A percentile compares a stretch with the other conserved stretches of the same genome.
Conservation (phyloP, 2,888 invertebrate genomes). For the Portevinia maculata region DNA sequence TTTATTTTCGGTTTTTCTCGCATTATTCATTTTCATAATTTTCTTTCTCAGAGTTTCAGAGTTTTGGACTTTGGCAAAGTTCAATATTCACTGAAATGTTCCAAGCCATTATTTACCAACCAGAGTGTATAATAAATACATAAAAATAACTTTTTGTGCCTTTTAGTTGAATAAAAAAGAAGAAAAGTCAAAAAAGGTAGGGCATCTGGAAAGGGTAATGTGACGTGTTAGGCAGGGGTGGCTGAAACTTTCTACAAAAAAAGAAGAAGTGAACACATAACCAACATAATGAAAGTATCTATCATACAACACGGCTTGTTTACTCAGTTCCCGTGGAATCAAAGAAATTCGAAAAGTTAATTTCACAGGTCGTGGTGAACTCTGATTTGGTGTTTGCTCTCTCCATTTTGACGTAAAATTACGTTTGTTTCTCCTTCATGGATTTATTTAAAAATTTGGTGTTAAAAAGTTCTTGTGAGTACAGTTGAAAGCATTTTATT, state of each 20-base stretch:
- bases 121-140: conserved; percentile 81
- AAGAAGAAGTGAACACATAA: not conserved
- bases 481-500: no score
- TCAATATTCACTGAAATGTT: conserved; percentile 71
- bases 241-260: conserved; percentile 21
- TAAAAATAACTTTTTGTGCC: conserved; percentile 78
- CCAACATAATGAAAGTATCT: conserved; percentile 42
- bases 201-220: no score
- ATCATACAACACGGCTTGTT: conserved; percentile 16
- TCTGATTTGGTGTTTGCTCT: conserved; percentile 10
- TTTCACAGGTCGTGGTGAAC: conserved; percentile 40
- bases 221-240: not conserved
- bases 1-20: conserved; percentile 18
- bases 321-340: conserved; percentile 7
- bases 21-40: conserved; percentile 38
- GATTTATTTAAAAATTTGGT: no score
- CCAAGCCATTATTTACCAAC: conserved; percentile 80
- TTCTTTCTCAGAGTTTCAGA: conserved; percentile 22
- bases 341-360: conserved; percentile 27
- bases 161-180: conserved; percentile 30
- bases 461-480: no score
- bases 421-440: conserved; percentile 2
- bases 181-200: conserved; percentile 24
- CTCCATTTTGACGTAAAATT: conserved; percentile 9
- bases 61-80: conserved; percentile 68